These are phyloP conservation scores for Drosophila ohnishii DNA, from an alignment of 1,140 invertebrate species.

Conservation along the genomic window DNA sequence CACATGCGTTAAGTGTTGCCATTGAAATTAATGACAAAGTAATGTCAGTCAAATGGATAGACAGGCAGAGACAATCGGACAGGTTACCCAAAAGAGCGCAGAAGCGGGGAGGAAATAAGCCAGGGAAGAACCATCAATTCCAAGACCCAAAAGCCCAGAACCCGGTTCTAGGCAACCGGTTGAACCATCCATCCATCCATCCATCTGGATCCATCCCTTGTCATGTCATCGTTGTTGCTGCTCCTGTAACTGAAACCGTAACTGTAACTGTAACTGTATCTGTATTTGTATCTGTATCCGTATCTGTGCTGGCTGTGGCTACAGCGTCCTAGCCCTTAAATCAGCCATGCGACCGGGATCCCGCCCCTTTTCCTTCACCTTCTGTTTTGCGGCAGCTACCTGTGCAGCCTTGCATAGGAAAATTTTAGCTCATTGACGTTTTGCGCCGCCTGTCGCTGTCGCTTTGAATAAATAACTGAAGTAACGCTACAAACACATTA, in stretches of 20 bases:
- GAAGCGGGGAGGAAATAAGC: conserved; percentile 17
- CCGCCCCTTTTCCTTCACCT: conserved; percentile 31
- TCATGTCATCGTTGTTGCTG: conserved; percentile 63
- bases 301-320: conserved; percentile 18
- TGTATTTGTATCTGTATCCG: conserved; percentile 2
- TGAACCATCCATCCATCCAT: conserved; percentile 31
- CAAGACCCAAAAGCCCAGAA: conserved; percentile 39
- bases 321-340: conserved; percentile 38
- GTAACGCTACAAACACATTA: conserved; percentile 76
- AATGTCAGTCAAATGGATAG: conserved; percentile 81
- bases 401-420: conserved; percentile 62
- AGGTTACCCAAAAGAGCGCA: conserved; percentile 36
- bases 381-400: conserved; percentile 31
- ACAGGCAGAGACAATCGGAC: conserved; percentile 53
- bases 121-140: conserved; percentile 58
- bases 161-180: conserved; percentile 32
- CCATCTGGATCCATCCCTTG: conserved; percentile 67
- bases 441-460: conserved; percentile 73
- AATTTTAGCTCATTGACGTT: conserved; percentile 79
- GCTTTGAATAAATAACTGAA: conserved; percentile 80
- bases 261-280: conserved; percentile 1
- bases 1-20: conserved; percentile 63
- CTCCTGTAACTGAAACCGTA: conserved; percentile 22
- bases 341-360: conserved; percentile 5
- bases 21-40: conserved; percentile 80